Conservation (phyloP, 2,797 vertebrate species). For the Fistularia commersonii region DNA sequence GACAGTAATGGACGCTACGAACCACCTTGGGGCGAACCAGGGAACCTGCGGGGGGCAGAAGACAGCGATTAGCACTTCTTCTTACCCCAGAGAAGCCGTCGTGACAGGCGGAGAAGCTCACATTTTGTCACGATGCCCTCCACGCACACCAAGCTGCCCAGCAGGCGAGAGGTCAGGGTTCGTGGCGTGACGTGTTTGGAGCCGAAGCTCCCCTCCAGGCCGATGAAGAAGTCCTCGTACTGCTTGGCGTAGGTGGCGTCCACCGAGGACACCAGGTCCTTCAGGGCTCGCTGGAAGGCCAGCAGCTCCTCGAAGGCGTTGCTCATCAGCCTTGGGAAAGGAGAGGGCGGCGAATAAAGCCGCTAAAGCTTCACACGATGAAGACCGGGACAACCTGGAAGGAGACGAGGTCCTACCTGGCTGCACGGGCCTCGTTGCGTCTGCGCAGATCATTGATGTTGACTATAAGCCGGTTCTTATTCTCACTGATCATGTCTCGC, state of each 20-base stretch:
- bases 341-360: not conserved
- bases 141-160: conserved; percentile 92
- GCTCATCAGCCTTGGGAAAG: conserved; percentile 80
- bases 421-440: conserved; percentile 87
- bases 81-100: too few relatives aligned
- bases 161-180: conserved; percentile 87
- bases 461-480: conserved; percentile 85
- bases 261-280: conserved; percentile 89
- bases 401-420: conserved; percentile 68
- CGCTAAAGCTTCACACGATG: not conserved
- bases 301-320: conserved; percentile 88
- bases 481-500: conserved; percentile 92
- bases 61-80: too few relatives aligned
- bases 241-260: conserved; percentile 96
- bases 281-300: conserved; percentile 90
- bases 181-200: conserved; percentile 90
- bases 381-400: not conserved
- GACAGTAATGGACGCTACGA: conserved; percentile 96
- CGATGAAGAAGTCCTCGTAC: conserved; percentile 92
- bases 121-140: conserved; percentile 98
- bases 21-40: conserved; percentile 94
- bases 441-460: conserved; percentile 93
- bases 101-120: conserved; percentile 60
- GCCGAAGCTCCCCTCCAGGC: conserved; percentile 95
- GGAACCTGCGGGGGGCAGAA: conserved; percentile 76